A percentile compares a stretch with the other conserved stretches of the same genome.
Conservation (phyloP, 2,888 invertebrate genomes). For the Erannis defoliaria region DNA sequence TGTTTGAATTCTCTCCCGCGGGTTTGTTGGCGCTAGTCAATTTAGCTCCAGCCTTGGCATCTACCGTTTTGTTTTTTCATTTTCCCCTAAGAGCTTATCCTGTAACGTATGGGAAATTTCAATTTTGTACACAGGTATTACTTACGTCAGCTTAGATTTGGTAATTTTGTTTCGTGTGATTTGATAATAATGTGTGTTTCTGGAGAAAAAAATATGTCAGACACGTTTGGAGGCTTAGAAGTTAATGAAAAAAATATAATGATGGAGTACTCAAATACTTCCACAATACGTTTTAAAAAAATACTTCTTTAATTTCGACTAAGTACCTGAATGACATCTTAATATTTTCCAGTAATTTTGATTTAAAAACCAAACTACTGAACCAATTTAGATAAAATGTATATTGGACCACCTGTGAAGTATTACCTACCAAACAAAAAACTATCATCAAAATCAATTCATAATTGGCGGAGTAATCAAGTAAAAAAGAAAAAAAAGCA, state of each 20-base stretch:
- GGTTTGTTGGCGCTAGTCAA: constrained; percentile 43
- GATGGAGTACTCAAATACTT: neutral
- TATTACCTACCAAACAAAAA: no score
- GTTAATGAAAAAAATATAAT: neutral
- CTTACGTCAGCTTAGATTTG: constrained; percentile 16
- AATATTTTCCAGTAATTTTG: no score
- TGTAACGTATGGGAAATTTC: constrained; percentile 28
- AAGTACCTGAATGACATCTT: no score
- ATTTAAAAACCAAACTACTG: no score
- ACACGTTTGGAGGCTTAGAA: neutral
- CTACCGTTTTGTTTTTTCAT: constrained; percentile 46
- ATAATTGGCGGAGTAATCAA: no score
- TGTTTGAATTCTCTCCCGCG: constrained; percentile 42
- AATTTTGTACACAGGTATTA: constrained; percentile 34
- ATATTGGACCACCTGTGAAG: no score
- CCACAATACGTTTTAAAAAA: no score
- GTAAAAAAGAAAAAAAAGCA: no score
- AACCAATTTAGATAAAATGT: no score
- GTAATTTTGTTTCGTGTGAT: constrained; percentile 15
- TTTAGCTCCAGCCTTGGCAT: constrained; percentile 37
- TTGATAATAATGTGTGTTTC: no score
- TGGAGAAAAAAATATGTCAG: neutral
- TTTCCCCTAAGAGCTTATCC: constrained; percentile 37
- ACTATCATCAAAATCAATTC: no score
- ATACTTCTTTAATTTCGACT: no score